Base-by-base conservation (phyloP, 2,888 invertebrate species). In the Drepanosiphum platanoidis region DNA sequence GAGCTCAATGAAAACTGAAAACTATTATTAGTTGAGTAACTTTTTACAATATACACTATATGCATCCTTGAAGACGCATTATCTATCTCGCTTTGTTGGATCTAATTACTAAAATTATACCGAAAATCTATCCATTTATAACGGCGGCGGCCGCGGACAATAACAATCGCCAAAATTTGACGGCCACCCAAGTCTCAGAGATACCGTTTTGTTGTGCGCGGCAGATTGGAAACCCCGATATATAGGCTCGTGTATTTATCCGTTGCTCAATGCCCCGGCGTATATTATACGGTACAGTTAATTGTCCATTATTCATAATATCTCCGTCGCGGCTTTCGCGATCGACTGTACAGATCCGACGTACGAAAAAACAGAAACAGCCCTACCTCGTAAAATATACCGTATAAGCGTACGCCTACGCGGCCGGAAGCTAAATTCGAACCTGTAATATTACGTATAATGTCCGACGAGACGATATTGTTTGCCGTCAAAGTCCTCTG, bases 11-110 rank as follows among this genome's bases (percentile, higher is more conserved):
- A 66, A 78, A 61, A 77, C 39, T 39, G 36, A 66, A 46, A 52
- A 80, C 36, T 34, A 70, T 80, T 68, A 79, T 79, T 68, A 70
- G 52, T 80, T 80, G 34, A 52, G 80, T 46, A 80, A 80, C 36
- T 52, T n/a, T n/a, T n/a, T n/a, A n/a, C n/a, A n/a, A n/a, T n/a
- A n/a, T n/a, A n/a, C n/a, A n/a, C n/a, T n/a, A n/a, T n/a, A n/a
- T n/a, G 58, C 58, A 71, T 81, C 80, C 70, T 81, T 81, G 70
- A 81, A 71, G 27, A 34, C 30, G n/a, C 15, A 36, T 70, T 42
- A 46, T 46, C n/a, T 15, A 46, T 52, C 68, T 68, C 27, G 34
- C 58, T 36, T 81, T 81, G 70, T 81, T 71, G 39, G 9, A 81
- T 71, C 58, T 81, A 52, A 81, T 81, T 58, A 58, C 30, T 13